Conservation (phyloP, 2,888 invertebrate species). For the Monoplex corrugatus region DNA sequence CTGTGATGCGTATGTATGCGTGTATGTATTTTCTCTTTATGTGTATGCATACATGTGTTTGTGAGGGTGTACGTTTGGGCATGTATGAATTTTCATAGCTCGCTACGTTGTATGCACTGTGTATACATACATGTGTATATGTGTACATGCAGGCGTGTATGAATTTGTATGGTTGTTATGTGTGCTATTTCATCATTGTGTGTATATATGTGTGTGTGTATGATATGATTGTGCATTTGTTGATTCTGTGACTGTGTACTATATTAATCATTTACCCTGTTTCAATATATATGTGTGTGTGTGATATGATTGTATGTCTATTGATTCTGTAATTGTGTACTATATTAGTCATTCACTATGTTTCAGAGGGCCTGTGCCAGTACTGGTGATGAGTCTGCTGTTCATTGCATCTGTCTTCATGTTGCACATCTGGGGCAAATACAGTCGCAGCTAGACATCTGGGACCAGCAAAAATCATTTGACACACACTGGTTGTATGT, state of each 20-base stretch:
- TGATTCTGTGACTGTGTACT: not conserved
- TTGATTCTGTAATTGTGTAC: not conserved
- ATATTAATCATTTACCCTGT: not conserved
- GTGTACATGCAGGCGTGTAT: no score
- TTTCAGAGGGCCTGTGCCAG: constrained; percentile 95
- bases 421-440: constrained; percentile 99
- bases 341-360: not conserved
- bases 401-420: constrained; percentile 99
- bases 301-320: not conserved
- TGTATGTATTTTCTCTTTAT: not conserved
- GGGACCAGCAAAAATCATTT: no score
- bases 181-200: no score
- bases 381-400: constrained; percentile 98
- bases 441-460: constrained; percentile 76
- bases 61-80: no score
- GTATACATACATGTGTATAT: no score
- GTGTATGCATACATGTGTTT: no score
- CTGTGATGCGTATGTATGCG: not conserved
- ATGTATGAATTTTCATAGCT: no score
- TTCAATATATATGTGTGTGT: not conserved
- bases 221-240: not conserved
- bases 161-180: no score
- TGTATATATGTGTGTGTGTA: not conserved
- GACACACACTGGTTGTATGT: not conserved
- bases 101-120: no score